These are phyloP conservation scores for Oreochromis tanganicae DNA, from an alignment of 2,113 vertebrate species.

Conservation along the genomic window DNA sequence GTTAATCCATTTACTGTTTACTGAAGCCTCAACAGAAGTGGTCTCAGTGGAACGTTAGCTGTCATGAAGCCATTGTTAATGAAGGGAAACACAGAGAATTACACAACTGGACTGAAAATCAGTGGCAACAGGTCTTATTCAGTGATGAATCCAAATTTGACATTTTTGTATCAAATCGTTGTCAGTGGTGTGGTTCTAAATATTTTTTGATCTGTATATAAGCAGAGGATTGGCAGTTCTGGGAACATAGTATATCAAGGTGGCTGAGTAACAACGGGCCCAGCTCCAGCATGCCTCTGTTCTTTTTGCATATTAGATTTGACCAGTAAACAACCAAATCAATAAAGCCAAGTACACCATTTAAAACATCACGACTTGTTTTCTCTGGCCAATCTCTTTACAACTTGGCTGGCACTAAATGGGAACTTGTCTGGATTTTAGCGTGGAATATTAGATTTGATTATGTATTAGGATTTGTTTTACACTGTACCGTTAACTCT, in stretches of 20 bases:
- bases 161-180: not conserved
- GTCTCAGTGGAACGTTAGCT: not conserved
- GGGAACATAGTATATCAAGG: not conserved
- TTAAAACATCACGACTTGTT: not conserved
- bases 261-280: not conserved
- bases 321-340: not conserved
- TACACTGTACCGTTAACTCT: not conserved
- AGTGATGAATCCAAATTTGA: not conserved
- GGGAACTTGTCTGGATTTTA: not conserved
- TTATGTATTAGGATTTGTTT: not conserved
- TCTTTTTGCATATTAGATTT: not conserved
- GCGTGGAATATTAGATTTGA: not conserved
- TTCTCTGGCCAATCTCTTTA: not conserved
- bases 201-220: not conserved
- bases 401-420: not conserved
- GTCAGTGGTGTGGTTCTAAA: not conserved
- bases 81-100: not conserved
- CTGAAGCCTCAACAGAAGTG: not conserved
- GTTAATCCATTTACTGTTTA: not conserved
- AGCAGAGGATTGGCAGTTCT: not conserved
- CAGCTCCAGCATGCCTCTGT: not conserved
- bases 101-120: not conserved
- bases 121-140: not conserved
- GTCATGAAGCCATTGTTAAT: not conserved
- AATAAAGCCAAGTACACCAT: not conserved